These are phyloP conservation scores for Plumapathes pennacea DNA, from an alignment of 92 coral and sea anemone genomes.

Conservation along the genomic window DNA sequence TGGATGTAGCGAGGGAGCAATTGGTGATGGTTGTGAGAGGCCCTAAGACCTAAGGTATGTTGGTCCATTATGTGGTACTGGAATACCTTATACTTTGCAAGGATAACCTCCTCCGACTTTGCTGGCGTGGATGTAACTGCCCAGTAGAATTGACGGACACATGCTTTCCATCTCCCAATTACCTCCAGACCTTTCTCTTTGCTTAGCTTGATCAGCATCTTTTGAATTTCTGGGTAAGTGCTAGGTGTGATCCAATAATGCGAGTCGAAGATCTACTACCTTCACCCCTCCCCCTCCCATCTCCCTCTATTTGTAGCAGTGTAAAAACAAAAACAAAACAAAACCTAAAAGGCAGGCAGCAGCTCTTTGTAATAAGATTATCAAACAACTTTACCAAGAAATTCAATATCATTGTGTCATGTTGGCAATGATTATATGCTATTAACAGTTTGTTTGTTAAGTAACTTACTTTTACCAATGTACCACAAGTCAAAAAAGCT, in stretches of 20 bases:
- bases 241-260: no score
- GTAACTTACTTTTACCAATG: conserved; percentile 72
- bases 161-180: conserved; percentile 59
- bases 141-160: conserved; percentile 67
- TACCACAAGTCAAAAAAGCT: conserved; percentile 78
- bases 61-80: conserved; percentile 48
- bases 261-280: no score
- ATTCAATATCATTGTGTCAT: no score
- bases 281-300: no score
- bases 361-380: no score
- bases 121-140: conserved; percentile 52
- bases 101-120: conserved; percentile 44
- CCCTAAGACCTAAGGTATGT: conserved; percentile 48
- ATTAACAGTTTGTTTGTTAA: no score
- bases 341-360: no score
- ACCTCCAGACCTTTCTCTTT: conserved; percentile 60
- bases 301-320: no score
- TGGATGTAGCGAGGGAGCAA: conserved; percentile 29
- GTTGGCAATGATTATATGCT: no score
- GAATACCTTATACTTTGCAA: conserved; percentile 67
- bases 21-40: conserved; percentile 43
- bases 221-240: conserved; percentile 45
- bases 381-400: no score
- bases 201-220: conserved; percentile 44
- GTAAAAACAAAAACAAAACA: no score